phyloP scores from a whole-genome alignment of 2,797 vertebrate species.

The Lepidocolaptes lacrymiger region DNA sequence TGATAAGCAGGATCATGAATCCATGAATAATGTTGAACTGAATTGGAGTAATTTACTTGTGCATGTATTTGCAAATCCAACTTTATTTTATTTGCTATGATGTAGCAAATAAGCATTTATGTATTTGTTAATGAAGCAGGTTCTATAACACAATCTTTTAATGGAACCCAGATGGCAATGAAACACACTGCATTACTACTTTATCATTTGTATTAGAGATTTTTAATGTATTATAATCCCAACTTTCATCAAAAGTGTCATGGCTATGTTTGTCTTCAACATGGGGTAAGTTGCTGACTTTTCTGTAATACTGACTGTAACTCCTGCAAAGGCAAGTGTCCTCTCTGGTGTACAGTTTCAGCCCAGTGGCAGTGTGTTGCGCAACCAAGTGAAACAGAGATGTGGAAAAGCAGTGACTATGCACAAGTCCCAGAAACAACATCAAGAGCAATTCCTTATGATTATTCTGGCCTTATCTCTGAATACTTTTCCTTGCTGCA shows the following conservation, averaged over 20 bases:
- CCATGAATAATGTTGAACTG: background rate
- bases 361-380: background rate
- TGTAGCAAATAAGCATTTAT: conserved; percentile 37
- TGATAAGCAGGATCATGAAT: background rate
- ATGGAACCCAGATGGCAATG: conserved; percentile 39
- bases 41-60: background rate
- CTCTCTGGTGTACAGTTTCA: background rate
- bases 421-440: background rate
- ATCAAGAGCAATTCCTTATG: background rate
- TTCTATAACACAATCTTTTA: conserved; percentile 37
- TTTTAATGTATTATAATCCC: conserved; percentile 28
- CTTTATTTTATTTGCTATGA: background rate
- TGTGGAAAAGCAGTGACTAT: background rate
- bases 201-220: background rate
- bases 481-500: background rate
- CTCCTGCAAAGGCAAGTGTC: background rate
- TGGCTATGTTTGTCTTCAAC: background rate
- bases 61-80: background rate
- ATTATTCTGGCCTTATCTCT: background rate
- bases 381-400: background rate
- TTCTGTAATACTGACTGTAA: background rate
- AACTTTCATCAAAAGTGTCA: conserved; percentile 40
- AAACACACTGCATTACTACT: background rate
- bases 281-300: background rate
- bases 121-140: background rate